Percentiles rank a stretch among this genome's conserved stretches.
Evolutionary conservation across 2,113 vertebrate genomes (phyloP).

Genomic region (Sardina pilchardus): DNA sequence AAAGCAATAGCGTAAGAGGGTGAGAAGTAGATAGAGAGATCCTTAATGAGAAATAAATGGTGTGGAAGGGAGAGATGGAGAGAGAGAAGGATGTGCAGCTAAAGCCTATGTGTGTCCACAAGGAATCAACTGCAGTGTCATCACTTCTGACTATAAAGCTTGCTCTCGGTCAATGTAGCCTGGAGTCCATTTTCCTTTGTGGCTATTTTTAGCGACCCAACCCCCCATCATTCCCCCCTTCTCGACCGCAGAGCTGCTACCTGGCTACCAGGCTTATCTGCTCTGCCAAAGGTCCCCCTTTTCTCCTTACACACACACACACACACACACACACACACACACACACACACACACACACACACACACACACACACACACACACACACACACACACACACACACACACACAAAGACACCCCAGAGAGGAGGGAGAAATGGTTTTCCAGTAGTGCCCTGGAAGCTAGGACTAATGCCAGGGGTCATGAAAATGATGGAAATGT

Average conservation of each 20-base stretch:
- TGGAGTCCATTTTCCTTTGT: conserved; percentile 58
- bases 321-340: background rate
- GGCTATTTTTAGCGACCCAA: conserved; percentile 66
- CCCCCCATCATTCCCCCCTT: background rate
- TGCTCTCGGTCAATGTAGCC: conserved; percentile 64
- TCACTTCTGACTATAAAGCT: conserved; percentile 67
- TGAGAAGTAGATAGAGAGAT: background rate
- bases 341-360: background rate
- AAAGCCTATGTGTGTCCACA: conserved; percentile 28
- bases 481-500: background rate
- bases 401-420: background rate
- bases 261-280: conserved; percentile 2
- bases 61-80: background rate
- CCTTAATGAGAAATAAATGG: background rate
- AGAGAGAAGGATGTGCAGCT: conserved; percentile 60
- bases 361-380: background rate
- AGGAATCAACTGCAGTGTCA: conserved; percentile 62
- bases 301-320: background rate
- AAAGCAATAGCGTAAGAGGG: background rate
- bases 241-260: background rate
- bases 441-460: background rate
- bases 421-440: background rate
- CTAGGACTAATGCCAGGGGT: background rate
- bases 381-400: too few relatives aligned
- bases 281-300: background rate